Conservation (phyloP, 2,113 vertebrate species). For the Indicator maculatus region DNA sequence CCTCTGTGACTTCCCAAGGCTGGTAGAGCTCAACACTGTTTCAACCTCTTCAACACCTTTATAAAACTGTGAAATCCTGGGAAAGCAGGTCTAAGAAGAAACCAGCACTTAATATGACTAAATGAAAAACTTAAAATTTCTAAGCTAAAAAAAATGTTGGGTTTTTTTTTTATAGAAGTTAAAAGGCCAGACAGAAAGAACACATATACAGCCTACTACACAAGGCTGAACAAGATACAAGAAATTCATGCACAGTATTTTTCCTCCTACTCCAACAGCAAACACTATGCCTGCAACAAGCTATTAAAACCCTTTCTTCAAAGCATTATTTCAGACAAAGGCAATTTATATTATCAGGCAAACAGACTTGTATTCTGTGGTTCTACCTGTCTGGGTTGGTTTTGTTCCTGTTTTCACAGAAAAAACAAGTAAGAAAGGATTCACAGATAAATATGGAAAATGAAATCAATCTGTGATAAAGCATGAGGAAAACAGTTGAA, state of each 20-base stretch:
- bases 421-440: neutral
- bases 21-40: neutral
- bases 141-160: neutral
- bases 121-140: neutral
- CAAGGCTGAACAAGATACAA: neutral
- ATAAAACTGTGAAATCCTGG: accelerated
- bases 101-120: neutral
- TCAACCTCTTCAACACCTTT: neutral
- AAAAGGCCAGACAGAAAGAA: neutral
- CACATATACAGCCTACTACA: neutral
- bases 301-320: neutral
- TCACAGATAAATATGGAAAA: neutral
- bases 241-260: neutral
- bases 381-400: neutral
- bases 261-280: neutral
- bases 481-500: neutral
- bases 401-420: neutral
- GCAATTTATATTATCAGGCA: neutral
- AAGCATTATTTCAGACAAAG: neutral
- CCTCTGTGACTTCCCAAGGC: neutral
- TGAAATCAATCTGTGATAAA: neutral
- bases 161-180: neutral
- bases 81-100: neutral
- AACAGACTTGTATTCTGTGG: neutral
- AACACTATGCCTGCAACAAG: neutral